These are phyloP conservation scores for Pseudopipra pipra DNA, from an alignment of 2,113 vertebrate genomes.

Conservation along the genomic window DNA sequence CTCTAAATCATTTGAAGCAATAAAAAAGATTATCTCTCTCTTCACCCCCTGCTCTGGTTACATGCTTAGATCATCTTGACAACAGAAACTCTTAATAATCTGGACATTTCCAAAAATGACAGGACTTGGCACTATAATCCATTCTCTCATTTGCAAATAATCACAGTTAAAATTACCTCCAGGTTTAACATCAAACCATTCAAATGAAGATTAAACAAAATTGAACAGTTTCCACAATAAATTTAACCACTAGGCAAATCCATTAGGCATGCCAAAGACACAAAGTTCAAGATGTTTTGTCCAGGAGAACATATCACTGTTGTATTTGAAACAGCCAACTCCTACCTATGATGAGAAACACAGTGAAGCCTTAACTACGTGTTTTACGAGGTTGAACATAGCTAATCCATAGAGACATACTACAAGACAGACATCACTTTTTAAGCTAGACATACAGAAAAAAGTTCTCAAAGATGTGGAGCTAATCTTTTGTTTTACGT, in stretches of 20 bases:
- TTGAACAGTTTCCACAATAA: neutral
- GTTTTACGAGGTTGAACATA: conserved; percentile 6
- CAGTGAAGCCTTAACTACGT: neutral
- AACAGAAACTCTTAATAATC: neutral
- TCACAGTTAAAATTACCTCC: neutral
- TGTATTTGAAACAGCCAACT: neutral
- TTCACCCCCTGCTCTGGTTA: neutral
- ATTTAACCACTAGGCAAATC: neutral
- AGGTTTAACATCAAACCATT: neutral
- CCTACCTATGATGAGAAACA: neutral
- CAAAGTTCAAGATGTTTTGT: neutral
- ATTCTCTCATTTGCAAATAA: neutral
- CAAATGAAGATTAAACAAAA: neutral
- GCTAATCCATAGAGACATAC: neutral
- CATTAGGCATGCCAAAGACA: neutral
- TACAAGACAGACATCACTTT: neutral
- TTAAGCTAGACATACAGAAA: neutral
- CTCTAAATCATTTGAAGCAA: neutral
- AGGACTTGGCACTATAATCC: neutral
- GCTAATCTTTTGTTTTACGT: neutral
- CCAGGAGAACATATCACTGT: neutral
- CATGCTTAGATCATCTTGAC: neutral
- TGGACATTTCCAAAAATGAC: neutral
- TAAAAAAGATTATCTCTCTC: neutral
- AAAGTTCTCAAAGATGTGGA: neutral